Base-by-base conservation (phyloP, 2,888 invertebrate genomes). In the Elaeidobius kamerunicus region DNA sequence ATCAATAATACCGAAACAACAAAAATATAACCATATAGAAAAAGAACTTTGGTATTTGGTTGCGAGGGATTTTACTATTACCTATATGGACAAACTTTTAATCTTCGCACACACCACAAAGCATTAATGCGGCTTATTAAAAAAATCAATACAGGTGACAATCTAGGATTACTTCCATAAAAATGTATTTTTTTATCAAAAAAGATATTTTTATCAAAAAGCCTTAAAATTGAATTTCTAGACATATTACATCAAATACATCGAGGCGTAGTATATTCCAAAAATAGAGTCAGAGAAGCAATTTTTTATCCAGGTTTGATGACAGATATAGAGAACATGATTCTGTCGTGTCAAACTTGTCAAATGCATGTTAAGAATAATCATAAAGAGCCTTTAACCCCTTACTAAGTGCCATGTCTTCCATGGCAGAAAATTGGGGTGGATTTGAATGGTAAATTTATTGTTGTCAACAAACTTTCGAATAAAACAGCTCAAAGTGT, bases 41-140 rank as follows among this genome's bases (percentile, higher is more conserved):
- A 65, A 66, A 52, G 63, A 67, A 53, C 48, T 64, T 53, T 65
- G 6, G 61, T 61, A 5, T 63, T 48, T 52, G 64, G 60, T 15
- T 63, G 62, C 52, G 55, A 61, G 34, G 27, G 49, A 18, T 61
- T 62, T 34, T 28, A 56, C 30, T 58, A 57, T 49, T 62, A 60
- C 20, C 23, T 62, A 9, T 56, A 19, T 54, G 50, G 54, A 20
- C 40, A 19, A 19, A 20, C 47, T 18, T 58, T 61, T 51, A 16
- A 30, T 16, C 11, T 56, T 32, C 51, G 60, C 49, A 60, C 58
- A 3, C 58, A 63, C 40, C 62, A 63, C 36, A 28, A 53, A 18
- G 59, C 59, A 23, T 27, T 61, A 16, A 18, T 63, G 18, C 42
- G 3, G 15, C 17, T 27, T 11, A 15, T 11, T 5, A 5, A 28